Base-by-base conservation (phyloP, 2,797 vertebrate species). In the Miichthys miiuy region DNA sequence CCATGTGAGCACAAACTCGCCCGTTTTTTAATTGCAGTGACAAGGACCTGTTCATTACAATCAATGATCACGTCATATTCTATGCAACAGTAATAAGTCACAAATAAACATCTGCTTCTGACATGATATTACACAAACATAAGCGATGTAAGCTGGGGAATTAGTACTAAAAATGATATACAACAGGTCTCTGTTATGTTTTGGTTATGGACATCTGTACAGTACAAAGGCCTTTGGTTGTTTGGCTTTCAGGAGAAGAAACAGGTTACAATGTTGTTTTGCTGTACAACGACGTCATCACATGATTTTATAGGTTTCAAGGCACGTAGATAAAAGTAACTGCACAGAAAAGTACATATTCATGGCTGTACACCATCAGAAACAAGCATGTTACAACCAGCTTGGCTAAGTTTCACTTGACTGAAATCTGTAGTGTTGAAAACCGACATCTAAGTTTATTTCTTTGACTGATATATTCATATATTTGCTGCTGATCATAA, bases 21-120 rank as follows among this genome's bases (percentile, higher is more conserved):
- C 85, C 68, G 87, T 77, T 56, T 76, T 92, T 92, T 91, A 91
- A 85, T 92, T n/a, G 77, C 76, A 83, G 82, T 82, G 72, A 82
- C 66, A 12, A 85, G 46, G 76, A 61, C 58, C n/a, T 44, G 80
- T 81, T 80, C 55, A 2, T 38, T 88, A 90, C 90, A 92, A 90
- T 91, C 89, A 85, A 76, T 85, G 66, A 82, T 81, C 82, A 88
- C 83, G 50, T 87, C 71, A 85, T 85, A 81, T 61, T 82, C 56
- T 78, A 90, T 77, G 68, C 78, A 83, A 86, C 82, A 81, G 72
- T 77, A 87, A 72, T 83, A 72, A 87, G 52, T 84, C 87, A 93
- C 87, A 89, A 85, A 87, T 79, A 84, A 85, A 85, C 87, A 89
- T 71, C 58, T 75, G 87, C 77, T 58, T 83, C 64, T 42, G 68